These are phyloP conservation scores for Pedetes capensis DNA, from an alignment of 2,113 vertebrate species.

Conservation along the genomic window DNA sequence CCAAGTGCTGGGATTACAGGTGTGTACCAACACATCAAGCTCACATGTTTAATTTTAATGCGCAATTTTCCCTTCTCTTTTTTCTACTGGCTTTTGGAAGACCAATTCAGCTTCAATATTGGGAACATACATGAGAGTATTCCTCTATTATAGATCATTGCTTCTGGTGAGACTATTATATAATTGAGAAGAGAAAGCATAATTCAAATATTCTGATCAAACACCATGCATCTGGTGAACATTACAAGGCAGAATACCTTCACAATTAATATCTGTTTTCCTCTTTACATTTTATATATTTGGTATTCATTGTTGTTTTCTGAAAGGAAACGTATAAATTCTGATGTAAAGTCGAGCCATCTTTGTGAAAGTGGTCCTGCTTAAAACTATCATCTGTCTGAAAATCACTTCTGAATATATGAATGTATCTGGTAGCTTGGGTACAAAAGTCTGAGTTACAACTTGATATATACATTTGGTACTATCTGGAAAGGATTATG, in stretches of 20 bases:
- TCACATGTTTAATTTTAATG: neutral
- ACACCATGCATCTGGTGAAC: neutral
- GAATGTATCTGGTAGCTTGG: neutral
- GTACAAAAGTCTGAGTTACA: neutral
- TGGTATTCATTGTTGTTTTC: constrained; percentile 15
- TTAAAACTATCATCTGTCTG: neutral
- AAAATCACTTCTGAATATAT: neutral
- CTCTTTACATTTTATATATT: neutral
- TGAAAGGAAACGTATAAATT: constrained; percentile 10
- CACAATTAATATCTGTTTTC: neutral
- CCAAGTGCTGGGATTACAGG: too few species aligned
- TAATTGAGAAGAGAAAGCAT: neutral
- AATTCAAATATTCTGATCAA: neutral
- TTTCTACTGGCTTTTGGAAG: neutral
- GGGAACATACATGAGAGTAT: neutral
- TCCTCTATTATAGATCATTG: neutral
- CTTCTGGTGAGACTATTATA: neutral
- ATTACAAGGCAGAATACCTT: neutral
- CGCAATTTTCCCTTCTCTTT: neutral
- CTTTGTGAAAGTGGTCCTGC: neutral
- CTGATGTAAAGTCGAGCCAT: neutral
- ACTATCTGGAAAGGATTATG: neutral
- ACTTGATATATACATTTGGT: too few species aligned
- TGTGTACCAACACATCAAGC: too few species aligned
- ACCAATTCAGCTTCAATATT: neutral